Conservation (phyloP, 2,797 vertebrate genomes). For the Enteromius treurensis region DNA sequence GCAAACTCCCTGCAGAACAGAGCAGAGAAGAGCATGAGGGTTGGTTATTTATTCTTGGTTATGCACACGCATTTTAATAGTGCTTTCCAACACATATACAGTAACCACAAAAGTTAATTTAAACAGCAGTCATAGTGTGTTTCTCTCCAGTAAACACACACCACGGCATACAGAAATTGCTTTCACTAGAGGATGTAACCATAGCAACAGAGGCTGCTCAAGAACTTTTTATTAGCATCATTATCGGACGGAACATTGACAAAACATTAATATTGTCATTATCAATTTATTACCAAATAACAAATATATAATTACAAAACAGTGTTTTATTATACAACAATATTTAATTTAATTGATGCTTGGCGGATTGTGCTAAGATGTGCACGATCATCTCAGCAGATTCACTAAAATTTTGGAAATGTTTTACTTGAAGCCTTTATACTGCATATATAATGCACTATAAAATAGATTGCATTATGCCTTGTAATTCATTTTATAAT, state of each 20-base stretch:
- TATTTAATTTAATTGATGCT: not conserved
- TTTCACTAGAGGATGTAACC: not conserved
- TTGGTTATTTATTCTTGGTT: not conserved
- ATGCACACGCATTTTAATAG: not conserved
- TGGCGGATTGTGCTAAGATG: not conserved
- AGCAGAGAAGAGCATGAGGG: slow-evolving; percentile 23
- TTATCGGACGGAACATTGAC: not conserved
- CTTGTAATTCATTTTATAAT: no score
- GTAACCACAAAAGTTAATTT: not conserved
- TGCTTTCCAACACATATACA: not conserved
- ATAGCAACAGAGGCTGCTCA: slow-evolving; percentile 20
- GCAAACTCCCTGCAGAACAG: slow-evolving; percentile 91
- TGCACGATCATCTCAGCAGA: not conserved
- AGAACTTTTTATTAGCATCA: slow-evolving; percentile 12
- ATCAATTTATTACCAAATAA: not conserved
- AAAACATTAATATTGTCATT: not conserved
- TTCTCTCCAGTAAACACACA: not conserved
- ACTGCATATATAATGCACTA: no score
- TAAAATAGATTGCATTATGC: no score
- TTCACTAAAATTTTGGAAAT: no score
- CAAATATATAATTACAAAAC: slow-evolving; percentile 1
- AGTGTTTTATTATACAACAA: not conserved
- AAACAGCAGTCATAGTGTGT: not conserved
- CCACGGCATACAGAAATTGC: not conserved
- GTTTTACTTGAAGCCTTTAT: not conserved